phyloP scores from a whole-genome alignment of 1,140 invertebrate genomes.

The Goniozus legneri region DNA sequence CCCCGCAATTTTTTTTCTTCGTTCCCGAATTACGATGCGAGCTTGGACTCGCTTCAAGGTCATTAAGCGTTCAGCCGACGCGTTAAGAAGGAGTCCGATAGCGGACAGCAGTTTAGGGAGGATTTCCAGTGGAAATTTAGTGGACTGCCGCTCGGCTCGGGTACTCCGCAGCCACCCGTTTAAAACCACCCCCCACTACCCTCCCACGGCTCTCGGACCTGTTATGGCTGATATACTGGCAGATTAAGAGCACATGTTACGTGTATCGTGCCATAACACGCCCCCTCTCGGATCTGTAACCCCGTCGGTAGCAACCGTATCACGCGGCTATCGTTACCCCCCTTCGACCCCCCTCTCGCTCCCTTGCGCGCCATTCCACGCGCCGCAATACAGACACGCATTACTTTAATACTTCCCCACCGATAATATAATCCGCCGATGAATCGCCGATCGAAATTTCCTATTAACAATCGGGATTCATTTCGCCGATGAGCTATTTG shows the following conservation, averaged over 20 bases:
- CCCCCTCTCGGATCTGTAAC: conserved; percentile 28
- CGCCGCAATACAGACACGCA: conserved; percentile 26
- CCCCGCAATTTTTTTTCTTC: too few species aligned
- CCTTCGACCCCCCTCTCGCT: too few species aligned
- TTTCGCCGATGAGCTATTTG: too few species aligned
- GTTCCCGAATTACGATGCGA: too few species aligned
- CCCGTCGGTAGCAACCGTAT: conserved; percentile 22
- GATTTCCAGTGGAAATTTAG: too few species aligned
- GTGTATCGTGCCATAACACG: conserved; percentile 31
- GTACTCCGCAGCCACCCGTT: too few species aligned
- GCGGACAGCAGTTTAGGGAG: conserved; percentile 14
- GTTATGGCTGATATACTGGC: conserved; percentile 44
- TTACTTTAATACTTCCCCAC: conserved; percentile 27
- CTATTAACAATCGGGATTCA: too few species aligned
- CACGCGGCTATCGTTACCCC: conserved; percentile 21
- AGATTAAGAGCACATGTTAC: conserved; percentile 52
- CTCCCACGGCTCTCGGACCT: conserved; percentile 16
- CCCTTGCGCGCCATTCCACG: conserved; percentile 31
- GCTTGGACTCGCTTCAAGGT: too few species aligned
- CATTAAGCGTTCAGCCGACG: conserved; percentile 25
- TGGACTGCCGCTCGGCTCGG: too few species aligned
- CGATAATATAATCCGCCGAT: conserved; percentile 2
- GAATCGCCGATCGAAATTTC: too few species aligned
- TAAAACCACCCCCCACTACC: too few species aligned
- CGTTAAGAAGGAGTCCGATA: conserved; percentile 13